Conservation (phyloP, 2,797 vertebrate genomes). For the Fringilla coelebs region DNA sequence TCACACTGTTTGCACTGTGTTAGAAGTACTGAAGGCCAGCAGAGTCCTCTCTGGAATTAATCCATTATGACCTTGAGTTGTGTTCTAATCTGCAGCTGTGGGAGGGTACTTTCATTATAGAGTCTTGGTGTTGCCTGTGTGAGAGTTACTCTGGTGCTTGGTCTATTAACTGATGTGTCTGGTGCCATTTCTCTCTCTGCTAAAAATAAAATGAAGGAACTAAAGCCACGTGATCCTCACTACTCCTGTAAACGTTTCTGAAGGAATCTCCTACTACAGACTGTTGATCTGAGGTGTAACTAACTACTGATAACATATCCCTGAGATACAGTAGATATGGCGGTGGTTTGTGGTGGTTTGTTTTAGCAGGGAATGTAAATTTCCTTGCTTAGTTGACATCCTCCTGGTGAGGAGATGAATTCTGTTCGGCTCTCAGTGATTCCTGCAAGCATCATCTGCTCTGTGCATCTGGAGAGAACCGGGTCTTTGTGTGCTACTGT, state of each 20-base stretch:
- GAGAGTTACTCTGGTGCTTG: not conserved
- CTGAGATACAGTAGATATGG: not conserved
- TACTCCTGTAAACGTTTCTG: slow-evolving; percentile 11
- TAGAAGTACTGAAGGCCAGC: not conserved
- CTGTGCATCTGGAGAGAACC: not conserved
- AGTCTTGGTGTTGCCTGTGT: not conserved
- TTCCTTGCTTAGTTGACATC: slow-evolving; percentile 14
- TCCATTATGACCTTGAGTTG: not conserved
- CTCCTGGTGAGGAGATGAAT: slow-evolving; percentile 6
- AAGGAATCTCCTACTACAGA: not conserved
- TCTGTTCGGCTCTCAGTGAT: not conserved
- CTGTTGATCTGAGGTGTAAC: slow-evolving; percentile 15
- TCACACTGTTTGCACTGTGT: not conserved
- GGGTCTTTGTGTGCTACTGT: not conserved
- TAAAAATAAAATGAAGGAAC: slow-evolving; percentile 40
- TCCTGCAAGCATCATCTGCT: not conserved
- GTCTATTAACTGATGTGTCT: not conserved
- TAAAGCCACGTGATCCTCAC: not conserved
- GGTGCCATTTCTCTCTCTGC: not conserved
- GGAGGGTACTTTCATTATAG: not conserved
- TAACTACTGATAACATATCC: not conserved
- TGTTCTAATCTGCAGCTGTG: not conserved
- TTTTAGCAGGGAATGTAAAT: slow-evolving; percentile 9
- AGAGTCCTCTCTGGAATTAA: not conserved
- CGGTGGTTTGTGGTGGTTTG: slow-evolving; percentile 28